Conservation (phyloP, 2,113 vertebrate genomes). For the Apodemus sylvaticus region DNA sequence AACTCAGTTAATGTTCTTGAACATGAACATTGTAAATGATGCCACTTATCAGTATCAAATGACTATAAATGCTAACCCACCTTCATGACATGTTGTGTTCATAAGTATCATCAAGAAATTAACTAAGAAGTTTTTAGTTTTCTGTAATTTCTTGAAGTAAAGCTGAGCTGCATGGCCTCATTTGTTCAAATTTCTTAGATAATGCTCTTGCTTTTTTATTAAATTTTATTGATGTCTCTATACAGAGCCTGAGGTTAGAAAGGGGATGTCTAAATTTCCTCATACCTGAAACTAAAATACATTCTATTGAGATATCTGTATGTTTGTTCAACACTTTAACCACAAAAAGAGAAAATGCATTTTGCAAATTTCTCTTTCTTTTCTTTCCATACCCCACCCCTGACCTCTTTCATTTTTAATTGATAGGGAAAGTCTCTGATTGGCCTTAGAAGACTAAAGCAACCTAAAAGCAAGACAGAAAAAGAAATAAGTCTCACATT, state of each 20-base stretch:
- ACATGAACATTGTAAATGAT: neutral
- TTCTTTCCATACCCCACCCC: neutral
- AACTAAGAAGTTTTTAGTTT: neutral
- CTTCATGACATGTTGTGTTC: neutral
- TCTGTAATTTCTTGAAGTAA: neutral
- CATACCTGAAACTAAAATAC: neutral
- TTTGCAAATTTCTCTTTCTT: neutral
- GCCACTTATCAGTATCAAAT: neutral
- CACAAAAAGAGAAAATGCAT: neutral
- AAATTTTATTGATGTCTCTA: neutral
- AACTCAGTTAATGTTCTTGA: neutral
- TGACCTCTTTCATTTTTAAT: neutral
- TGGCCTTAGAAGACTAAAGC: neutral
- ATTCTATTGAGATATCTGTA: neutral
- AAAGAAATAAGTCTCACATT: neutral
- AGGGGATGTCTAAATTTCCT: neutral
- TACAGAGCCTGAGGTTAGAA: neutral
- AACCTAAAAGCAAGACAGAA: neutral
- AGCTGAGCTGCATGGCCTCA: neutral
- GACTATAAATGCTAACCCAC: neutral
- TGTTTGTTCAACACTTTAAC: neutral
- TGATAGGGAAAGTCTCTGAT: neutral
- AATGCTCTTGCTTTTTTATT: neutral
- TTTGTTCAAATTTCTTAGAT: conserved; percentile 2
- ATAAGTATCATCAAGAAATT: neutral